Conservation (phyloP, 2,888 invertebrate genomes). For the Syritta pipiens region DNA sequence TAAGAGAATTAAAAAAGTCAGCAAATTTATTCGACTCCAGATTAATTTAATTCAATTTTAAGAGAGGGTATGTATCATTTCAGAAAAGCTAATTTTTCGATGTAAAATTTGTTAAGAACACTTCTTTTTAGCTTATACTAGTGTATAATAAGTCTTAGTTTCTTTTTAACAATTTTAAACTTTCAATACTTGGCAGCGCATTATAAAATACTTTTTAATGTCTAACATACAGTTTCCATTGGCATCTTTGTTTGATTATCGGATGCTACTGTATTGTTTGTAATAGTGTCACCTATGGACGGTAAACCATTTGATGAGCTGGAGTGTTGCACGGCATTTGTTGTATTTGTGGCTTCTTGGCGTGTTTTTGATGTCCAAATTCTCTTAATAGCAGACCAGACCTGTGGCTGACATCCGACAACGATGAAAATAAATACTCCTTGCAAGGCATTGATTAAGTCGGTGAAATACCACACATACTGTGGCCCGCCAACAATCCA, state of each 20-base stretch:
- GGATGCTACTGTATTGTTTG: slow-evolving; percentile 57
- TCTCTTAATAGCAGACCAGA: slow-evolving; percentile 85
- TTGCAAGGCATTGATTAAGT: slow-evolving; percentile 91
- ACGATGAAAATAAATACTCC: slow-evolving; percentile 94
- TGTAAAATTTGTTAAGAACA: slow-evolving; percentile 49
- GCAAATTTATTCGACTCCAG: too few relatives aligned
- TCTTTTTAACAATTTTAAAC: slow-evolving; percentile 34
- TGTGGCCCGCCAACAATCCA: slow-evolving; percentile 91
- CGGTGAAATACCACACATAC: slow-evolving; percentile 90
- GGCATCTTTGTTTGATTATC: slow-evolving; percentile 79
- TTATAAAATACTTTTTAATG: slow-evolving; percentile 52
- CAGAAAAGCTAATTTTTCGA: slow-evolving; percentile 2
- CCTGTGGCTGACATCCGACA: slow-evolving; percentile 93
- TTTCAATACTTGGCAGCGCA: slow-evolving; percentile 62
- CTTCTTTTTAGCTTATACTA: slow-evolving; percentile 48
- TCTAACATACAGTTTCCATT: slow-evolving; percentile 84
- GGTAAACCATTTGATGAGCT: slow-evolving; percentile 89
- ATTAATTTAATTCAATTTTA: too few relatives aligned
- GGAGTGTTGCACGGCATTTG: slow-evolving; percentile 85
- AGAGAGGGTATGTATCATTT: too few relatives aligned
- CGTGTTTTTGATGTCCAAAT: slow-evolving; percentile 83
- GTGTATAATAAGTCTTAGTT: slow-evolving; percentile 55
- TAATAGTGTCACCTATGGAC: slow-evolving; percentile 82
- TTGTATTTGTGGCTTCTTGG: slow-evolving; percentile 81
- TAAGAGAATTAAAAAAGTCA: too few relatives aligned